Conservation (phyloP, 2,888 invertebrate genomes). For the Rhagonycha lutea region DNA sequence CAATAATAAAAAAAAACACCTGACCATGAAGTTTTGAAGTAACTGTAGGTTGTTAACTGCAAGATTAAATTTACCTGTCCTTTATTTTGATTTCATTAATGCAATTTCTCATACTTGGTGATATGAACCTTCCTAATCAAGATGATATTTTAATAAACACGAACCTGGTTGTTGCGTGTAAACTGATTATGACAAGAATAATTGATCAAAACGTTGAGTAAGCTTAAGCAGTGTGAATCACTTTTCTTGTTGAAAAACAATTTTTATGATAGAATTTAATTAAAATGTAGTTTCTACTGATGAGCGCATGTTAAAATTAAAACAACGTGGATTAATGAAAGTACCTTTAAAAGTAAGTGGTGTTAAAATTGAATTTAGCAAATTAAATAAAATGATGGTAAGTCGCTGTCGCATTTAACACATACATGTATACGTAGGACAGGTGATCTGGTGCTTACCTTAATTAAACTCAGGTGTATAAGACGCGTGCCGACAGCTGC, state of each 20-base stretch:
- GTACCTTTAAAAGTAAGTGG: neutral
- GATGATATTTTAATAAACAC: neutral
- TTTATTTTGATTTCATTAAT: neutral
- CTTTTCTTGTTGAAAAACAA: neutral
- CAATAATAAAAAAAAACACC: neutral
- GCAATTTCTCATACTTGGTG: neutral
- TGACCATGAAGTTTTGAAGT: neutral
- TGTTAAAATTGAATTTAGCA: neutral
- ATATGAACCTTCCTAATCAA: neutral
- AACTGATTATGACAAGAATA: neutral
- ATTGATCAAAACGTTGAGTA: neutral
- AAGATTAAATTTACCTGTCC: neutral
- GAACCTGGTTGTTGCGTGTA: neutral
- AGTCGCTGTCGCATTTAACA: neutral
- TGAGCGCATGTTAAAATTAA: neutral
- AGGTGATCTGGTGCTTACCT: slow-evolving; percentile 50
- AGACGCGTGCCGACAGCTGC: slow-evolving; percentile 54
- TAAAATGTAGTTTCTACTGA: neutral
- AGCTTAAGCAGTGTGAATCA: neutral
- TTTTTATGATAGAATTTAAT: neutral
- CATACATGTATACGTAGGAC: slow-evolving; percentile 34
- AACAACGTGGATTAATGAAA: neutral
- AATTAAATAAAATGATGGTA: neutral
- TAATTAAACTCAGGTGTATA: slow-evolving; percentile 54
- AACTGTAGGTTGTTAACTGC: neutral